A percentile compares a stretch with the other conserved stretches of the same genome.
Conservation (phyloP, 53 echinoderm and acorn worm species). For the Paelopatides confundens region DNA sequence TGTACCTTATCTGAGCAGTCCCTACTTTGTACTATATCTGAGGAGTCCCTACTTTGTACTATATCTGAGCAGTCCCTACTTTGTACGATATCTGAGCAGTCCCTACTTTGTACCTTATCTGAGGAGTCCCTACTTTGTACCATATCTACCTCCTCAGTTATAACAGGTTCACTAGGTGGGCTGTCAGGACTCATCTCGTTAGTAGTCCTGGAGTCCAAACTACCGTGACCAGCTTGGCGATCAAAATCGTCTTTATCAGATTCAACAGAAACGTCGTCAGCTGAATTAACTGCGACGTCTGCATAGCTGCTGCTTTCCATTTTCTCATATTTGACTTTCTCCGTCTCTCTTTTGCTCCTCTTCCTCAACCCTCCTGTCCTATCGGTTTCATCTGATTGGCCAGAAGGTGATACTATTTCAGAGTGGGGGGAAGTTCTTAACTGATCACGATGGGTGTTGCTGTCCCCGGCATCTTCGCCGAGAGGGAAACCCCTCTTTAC, state of each 20-base stretch:
- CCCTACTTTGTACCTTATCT: too few relatives aligned
- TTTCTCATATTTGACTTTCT: conserved; percentile 4
- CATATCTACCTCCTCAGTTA: neutral
- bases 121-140: too few relatives aligned
- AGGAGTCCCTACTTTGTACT: too few relatives aligned
- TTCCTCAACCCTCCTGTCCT: neutral
- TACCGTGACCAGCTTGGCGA: neutral
- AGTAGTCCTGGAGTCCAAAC: conserved; percentile 28
- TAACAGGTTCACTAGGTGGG: neutral
- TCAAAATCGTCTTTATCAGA: neutral
- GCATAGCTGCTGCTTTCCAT: conserved; percentile 6
- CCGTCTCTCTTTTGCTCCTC: neutral
- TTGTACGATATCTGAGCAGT: too few relatives aligned
- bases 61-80: too few relatives aligned
- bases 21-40: too few relatives aligned
- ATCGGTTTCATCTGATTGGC: neutral
- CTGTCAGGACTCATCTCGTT: conserved; percentile 30
- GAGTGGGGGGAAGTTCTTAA: neutral
- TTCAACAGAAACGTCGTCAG: neutral
- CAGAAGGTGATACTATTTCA: conserved; percentile 11
- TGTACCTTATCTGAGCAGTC: too few relatives aligned
- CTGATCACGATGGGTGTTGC: neutral
- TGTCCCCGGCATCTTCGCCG: neutral
- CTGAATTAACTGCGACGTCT: neutral
- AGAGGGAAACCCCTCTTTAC: neutral